These are phyloP conservation scores for Halcyon badia DNA, from an alignment of 2,797 vertebrate genomes.

Conservation along the genomic window DNA sequence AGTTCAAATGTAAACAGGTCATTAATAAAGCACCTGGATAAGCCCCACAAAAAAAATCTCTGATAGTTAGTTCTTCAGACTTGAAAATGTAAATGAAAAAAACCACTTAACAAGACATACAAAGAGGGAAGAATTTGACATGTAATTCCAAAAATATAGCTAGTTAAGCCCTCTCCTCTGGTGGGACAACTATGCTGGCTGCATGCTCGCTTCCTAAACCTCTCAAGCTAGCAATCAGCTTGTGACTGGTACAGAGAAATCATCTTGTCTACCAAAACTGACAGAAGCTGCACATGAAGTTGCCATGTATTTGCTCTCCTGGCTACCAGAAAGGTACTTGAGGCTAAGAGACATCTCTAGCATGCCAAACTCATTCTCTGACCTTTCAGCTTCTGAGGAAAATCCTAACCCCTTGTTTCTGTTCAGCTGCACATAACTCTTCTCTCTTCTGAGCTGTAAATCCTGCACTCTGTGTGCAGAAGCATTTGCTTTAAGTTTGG, in stretches of 20 bases:
- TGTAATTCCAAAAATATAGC: neutral
- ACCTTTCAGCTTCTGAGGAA: neutral
- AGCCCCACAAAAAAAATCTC: neutral
- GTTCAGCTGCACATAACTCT: neutral
- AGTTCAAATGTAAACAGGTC: neutral
- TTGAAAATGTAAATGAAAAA: neutral
- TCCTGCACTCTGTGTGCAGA: neutral
- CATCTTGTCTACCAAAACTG: neutral
- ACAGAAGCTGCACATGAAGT: neutral
- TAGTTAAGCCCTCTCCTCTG: neutral
- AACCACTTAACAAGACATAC: neutral
- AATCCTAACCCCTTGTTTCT: neutral
- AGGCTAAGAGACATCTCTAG: neutral
- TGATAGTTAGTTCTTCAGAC: neutral
- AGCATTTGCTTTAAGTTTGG: neutral
- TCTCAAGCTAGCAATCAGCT: neutral
- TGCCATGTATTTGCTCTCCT: neutral
- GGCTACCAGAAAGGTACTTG: neutral
- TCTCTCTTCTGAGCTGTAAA: neutral
- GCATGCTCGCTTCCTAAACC: neutral
- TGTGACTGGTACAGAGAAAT: neutral
- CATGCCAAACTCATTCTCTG: neutral
- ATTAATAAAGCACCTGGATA: neutral
- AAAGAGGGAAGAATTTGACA: neutral
- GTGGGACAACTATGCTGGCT: neutral